Evolutionary conservation across 2,888 invertebrate species (phyloP), one percentile per base, ranked within the genome.

Genomic region (Drepanosiphum platanoidis): DNA sequence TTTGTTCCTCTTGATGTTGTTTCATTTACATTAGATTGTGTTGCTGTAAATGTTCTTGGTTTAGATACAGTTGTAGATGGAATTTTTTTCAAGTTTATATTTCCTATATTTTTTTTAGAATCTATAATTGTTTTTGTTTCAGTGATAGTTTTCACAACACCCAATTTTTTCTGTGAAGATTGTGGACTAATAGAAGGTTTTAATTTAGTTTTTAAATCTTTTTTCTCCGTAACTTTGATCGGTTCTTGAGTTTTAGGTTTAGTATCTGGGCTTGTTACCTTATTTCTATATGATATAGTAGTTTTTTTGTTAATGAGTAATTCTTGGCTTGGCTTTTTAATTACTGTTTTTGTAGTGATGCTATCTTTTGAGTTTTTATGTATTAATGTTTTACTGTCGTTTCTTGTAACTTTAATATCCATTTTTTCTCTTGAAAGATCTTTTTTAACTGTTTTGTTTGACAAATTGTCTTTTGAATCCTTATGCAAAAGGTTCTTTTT

Each of bases 401-500:
- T 72, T 80, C 61, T 87, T 13, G 86, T 71, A 22, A 84, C 66
- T 84, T 82, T 78, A 36, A 68, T 68, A 46, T 78, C 83, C 22
- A 86, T 42, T 34, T 83, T 86, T 42, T 86, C 86, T 83, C 61
- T 77, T 4, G 75, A 81, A 1, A 75, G 34, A 32, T 86, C 83
- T 78, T 82, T 86, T 77, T 77, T 86, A 30, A 86, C 77, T 27
- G 77, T 75, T 71, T 86, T 83, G 22, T 86, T 52, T 11, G n/a
- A 15, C 22, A 68, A 18, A 32, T 27, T 64, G 9, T 81, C 74
- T 72, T 74, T 81, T 13, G 61, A 68, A 68, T 86, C 75, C 2
- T 61, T 86, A 1, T 78, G 66, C 13, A 77, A 1, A 32, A 77
- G 74, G 4, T 5, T 66, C 15, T 39, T 70, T 70, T 68, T 83